phyloP scores from a whole-genome alignment of 2,888 invertebrate species.

The Lycophotia porphyrea region DNA sequence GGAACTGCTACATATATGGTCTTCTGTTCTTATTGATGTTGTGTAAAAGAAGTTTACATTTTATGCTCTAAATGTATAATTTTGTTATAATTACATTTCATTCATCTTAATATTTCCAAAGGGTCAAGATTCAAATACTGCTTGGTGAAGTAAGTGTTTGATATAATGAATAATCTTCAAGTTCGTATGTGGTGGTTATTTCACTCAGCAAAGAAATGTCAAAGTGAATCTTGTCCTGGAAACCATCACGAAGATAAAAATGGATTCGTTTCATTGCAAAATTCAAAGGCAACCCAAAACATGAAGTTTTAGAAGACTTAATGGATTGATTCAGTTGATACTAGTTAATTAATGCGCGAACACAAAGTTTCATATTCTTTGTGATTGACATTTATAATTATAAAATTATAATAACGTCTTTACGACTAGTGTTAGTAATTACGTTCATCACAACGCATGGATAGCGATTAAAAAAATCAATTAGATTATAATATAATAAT shows the following conservation, averaged over 20 bases:
- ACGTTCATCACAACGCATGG: neutral
- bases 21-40: slow-evolving; percentile 9
- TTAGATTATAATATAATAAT: neutral
- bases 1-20: neutral
- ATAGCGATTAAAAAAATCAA: neutral
- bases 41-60: neutral
- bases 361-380: neutral
- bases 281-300: neutral
- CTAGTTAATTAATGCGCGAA: neutral
- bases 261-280: neutral
- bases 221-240: neutral
- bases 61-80: slow-evolving; percentile 13
- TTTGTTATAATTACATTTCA: neutral
- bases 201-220: neutral
- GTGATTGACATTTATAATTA: neutral
- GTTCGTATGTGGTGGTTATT: neutral
- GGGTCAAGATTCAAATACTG: neutral
- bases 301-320: no score
- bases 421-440: neutral
- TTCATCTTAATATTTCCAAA: neutral
- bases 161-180: neutral
- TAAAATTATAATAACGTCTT: neutral
- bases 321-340: neutral
- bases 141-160: neutral
- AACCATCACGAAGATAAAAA: neutral